Conservation (phyloP, 2,797 vertebrate species). For the Phoebastria nigripes region DNA sequence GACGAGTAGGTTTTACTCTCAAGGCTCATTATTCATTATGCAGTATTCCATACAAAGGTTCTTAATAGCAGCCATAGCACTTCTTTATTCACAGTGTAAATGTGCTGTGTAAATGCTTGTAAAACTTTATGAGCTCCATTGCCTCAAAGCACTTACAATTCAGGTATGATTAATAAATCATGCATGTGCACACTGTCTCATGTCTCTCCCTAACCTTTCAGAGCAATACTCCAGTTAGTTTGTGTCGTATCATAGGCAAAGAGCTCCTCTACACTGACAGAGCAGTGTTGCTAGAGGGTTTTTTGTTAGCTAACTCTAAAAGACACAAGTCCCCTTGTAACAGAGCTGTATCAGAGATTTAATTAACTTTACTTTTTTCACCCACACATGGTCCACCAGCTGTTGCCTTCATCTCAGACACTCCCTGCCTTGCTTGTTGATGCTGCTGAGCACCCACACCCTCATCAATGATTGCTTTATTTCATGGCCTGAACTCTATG, state of each 20-base stretch:
- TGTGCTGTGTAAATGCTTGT: slow-evolving; percentile 44
- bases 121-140: slow-evolving; percentile 42
- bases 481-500: background rate
- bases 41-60: background rate
- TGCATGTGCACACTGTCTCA: background rate
- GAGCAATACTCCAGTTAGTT: background rate
- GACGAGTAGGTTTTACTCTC: background rate
- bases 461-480: background rate
- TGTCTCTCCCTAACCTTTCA: background rate
- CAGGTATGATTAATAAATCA: slow-evolving; percentile 22
- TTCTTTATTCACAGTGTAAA: slow-evolving; percentile 30
- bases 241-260: background rate
- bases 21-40: background rate
- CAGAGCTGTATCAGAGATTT: background rate
- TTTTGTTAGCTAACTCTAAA: background rate
- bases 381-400: background rate
- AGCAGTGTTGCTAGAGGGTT: fast-evolving
- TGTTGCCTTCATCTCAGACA: background rate
- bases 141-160: background rate
- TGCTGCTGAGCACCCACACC: background rate
- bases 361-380: background rate
- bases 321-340: background rate
- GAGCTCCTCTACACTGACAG: background rate
- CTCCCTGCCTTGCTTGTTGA: background rate
- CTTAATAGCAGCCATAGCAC: background rate